phyloP scores from a whole-genome alignment of 2,888 invertebrate genomes.

The Halictus ligatus region DNA sequence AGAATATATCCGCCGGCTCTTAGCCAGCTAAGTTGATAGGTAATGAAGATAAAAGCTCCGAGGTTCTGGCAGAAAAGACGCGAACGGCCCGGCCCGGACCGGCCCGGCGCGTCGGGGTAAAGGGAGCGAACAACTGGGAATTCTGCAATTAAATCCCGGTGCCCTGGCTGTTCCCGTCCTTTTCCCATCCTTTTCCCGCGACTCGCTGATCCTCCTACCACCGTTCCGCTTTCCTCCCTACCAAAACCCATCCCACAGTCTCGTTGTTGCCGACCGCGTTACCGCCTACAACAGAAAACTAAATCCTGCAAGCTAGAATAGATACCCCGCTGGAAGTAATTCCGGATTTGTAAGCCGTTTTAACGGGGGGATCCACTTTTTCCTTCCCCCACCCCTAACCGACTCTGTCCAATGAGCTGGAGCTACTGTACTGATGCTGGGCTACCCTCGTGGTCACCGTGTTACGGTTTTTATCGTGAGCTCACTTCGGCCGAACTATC shows the following conservation, averaged over 20 bases:
- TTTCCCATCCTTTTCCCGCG: conserved; percentile 15
- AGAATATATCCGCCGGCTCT: conserved; percentile 35
- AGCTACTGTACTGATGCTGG: background rate
- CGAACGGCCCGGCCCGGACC: background rate
- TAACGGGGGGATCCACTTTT: conserved; percentile 25
- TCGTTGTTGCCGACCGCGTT: conserved; percentile 50
- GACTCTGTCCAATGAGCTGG: background rate
- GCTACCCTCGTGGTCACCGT: background rate
- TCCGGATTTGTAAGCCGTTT: conserved; percentile 71
- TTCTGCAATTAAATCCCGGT: conserved; percentile 69
- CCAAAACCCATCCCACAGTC: background rate
- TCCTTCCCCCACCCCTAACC: background rate
- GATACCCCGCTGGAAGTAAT: conserved; percentile 63
- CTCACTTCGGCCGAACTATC: background rate
- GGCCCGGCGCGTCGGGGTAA: background rate
- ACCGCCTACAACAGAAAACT: conserved; percentile 60
- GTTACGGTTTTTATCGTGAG: background rate
- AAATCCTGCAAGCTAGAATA: conserved; percentile 56
- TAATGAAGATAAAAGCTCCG: conserved; percentile 70
- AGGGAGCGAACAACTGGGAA: conserved; percentile 42
- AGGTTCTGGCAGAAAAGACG: conserved; percentile 18
- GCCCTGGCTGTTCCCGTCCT: conserved; percentile 28
- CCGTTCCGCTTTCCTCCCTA: background rate
- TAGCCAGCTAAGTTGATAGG: conserved; percentile 61
- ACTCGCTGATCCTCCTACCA: background rate